Base-by-base conservation (phyloP, 2,888 invertebrate species). In the Brachynemurus nebulosus region DNA sequence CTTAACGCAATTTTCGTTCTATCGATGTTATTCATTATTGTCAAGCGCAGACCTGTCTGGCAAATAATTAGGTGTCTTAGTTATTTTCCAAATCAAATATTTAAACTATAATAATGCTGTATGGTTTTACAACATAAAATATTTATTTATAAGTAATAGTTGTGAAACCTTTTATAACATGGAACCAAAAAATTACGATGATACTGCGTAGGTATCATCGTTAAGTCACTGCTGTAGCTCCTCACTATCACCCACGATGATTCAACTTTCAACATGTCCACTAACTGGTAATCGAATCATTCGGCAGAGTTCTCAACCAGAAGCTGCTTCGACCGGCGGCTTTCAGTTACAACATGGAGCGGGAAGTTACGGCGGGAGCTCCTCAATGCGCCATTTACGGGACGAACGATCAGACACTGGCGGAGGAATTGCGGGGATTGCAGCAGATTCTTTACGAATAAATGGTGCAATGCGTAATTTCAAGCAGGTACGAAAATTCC, bases 401-500 rank as follows among this genome's bases (percentile, higher is more conserved):
- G 69, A 70, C 55, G 63, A 64, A 53, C 59, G 60, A 41, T 80
- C 80, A 37, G 77, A 78, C 49, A 37, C 20, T 37, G 42, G 42
- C 12, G 89, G 89, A 61, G 86, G 88, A 52, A 86, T 95, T 51
- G 92, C 92, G 39, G 90, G 90, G 61, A 95, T 96, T 58, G 95
- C 93, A 17, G 91, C 91, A 41, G 95, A 95, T 68, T 92, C 92
- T 46, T 76, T 95, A 55, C 76, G 93, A 59, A 90, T 95, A 68
- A 95, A 93, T 69, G 96, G 95, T 51, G 93, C 92, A 58, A 89
- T 95, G 76, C 77, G 91, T 55, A 91, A 90, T 62, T 93, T 95
- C 69, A 90, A 89, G 68, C 92, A 93, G 83, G 90, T 90, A 76
- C 61, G 27, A 20, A 14, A 19, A n/a, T n/a, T 11, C 11, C 11